Conservation (phyloP, 2,888 invertebrate genomes). For the Hemaris fuciformis region DNA sequence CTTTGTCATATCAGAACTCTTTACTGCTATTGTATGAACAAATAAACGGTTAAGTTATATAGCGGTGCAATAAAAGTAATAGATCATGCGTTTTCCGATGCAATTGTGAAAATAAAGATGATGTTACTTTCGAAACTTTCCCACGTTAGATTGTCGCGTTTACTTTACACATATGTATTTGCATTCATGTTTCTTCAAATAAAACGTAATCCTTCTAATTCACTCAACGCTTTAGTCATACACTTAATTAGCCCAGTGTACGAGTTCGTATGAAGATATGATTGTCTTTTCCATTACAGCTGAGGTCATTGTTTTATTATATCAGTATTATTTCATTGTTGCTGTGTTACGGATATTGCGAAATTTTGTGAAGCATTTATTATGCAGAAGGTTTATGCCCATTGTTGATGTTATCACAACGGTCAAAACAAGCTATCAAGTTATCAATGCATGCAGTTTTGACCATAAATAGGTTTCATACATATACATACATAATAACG, state of each 20-base stretch:
- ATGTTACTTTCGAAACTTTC: constrained; percentile 27
- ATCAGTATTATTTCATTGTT: constrained; percentile 42
- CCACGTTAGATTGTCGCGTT: constrained; percentile 23
- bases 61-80: neutral
- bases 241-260: constrained; percentile 40
- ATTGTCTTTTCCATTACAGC: constrained; percentile 42
- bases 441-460: neutral
- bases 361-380: constrained; percentile 24
- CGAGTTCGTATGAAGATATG: constrained; percentile 37
- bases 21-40: neutral
- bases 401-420: neutral
- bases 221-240: constrained; percentile 21
- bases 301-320: constrained; percentile 47
- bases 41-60: neutral
- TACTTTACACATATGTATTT: neutral
- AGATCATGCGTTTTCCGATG: neutral
- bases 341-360: constrained; percentile 39
- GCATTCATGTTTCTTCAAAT: neutral
- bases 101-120: constrained; percentile 21
- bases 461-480: too few species aligned
- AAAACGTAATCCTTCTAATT: neutral
- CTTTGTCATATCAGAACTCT: neutral
- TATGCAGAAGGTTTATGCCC: constrained; percentile 9
- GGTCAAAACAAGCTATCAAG: neutral
- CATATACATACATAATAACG: neutral